Evolutionary conservation across 2,888 invertebrate genomes (phyloP).

Genomic region (Trilocha varians): DNA sequence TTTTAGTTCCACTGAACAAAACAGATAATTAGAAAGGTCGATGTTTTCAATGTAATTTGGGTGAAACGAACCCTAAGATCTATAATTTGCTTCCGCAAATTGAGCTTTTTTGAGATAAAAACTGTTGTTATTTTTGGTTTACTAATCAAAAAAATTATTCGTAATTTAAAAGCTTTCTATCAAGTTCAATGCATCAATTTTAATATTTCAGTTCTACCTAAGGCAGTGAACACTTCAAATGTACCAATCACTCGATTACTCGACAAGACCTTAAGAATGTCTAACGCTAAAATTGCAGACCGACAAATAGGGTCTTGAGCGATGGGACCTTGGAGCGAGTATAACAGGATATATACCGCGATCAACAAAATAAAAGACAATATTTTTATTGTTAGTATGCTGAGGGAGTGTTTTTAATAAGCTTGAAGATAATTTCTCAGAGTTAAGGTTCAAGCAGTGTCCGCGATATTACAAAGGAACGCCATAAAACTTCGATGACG

Average conservation of each 20-base stretch:
- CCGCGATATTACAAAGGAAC: too few species aligned
- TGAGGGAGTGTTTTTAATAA: too few species aligned
- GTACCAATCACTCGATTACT: slow-evolving; percentile 52
- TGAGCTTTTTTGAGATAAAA: not conserved
- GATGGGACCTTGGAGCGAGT: too few species aligned
- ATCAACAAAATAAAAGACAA: too few species aligned
- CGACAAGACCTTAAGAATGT: slow-evolving; percentile 47
- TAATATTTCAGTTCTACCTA: slow-evolving; percentile 62
- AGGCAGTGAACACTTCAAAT: slow-evolving; percentile 48
- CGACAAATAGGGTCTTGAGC: slow-evolving; percentile 58
- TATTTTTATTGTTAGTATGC: too few species aligned
- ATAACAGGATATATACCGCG: too few species aligned
- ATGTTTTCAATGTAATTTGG: not conserved
- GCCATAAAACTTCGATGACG: too few species aligned
- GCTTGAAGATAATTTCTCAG: too few species aligned
- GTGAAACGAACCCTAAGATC: too few species aligned
- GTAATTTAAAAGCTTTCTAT: slow-evolving; percentile 44
- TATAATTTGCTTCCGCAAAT: slow-evolving; percentile 8
- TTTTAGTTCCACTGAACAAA: slow-evolving; percentile 6
- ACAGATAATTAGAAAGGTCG: not conserved
- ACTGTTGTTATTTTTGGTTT: not conserved
- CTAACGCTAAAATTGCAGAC: too few species aligned
- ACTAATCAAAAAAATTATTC: slow-evolving; percentile 20
- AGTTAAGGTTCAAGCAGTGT: too few species aligned
- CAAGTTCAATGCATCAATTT: slow-evolving; percentile 47